phyloP scores from a whole-genome alignment of 2,797 vertebrate species.

The Argentina silus region DNA sequence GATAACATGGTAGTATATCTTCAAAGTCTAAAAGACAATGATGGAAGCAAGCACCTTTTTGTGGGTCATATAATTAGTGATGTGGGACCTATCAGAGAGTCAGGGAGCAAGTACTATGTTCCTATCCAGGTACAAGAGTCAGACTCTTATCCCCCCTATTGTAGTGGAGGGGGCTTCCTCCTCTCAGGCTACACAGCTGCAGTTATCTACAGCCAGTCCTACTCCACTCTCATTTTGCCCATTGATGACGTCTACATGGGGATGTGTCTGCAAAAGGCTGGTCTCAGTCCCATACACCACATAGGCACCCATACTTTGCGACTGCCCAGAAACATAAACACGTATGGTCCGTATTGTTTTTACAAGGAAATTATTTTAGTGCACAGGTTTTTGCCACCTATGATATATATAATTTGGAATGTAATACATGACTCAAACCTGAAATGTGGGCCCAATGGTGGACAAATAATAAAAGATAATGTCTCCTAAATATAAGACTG shows the following conservation, averaged over 20 bases:
- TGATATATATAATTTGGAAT: slow-evolving; percentile 82
- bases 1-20: slow-evolving; percentile 80
- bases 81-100: slow-evolving; percentile 70
- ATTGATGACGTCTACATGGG: slow-evolving; percentile 89
- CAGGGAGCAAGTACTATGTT: slow-evolving; percentile 82
- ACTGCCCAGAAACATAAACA: slow-evolving; percentile 45
- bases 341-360: slow-evolving; percentile 78
- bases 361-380: slow-evolving; percentile 83
- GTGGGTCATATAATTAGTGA: slow-evolving; percentile 72
- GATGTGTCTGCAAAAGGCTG: slow-evolving; percentile 81
- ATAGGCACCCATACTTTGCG: slow-evolving; percentile 74
- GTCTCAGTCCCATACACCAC: slow-evolving; percentile 76
- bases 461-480: too few species aligned
- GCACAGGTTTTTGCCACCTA: slow-evolving; percentile 79
- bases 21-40: slow-evolving; percentile 33
- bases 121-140: slow-evolving; percentile 74
- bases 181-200: slow-evolving; percentile 78
- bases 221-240: slow-evolving; percentile 69
- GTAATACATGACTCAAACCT: slow-evolving; percentile 65
- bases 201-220: slow-evolving; percentile 68
- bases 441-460: slow-evolving; percentile 44
- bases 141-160: slow-evolving; percentile 75
- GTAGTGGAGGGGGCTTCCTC: slow-evolving; percentile 81
- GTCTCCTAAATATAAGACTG: too few species aligned
- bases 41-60: slow-evolving; percentile 75